phyloP scores from a whole-genome alignment of 2,797 vertebrate species.

The Sebastiscus albofasciatus region DNA sequence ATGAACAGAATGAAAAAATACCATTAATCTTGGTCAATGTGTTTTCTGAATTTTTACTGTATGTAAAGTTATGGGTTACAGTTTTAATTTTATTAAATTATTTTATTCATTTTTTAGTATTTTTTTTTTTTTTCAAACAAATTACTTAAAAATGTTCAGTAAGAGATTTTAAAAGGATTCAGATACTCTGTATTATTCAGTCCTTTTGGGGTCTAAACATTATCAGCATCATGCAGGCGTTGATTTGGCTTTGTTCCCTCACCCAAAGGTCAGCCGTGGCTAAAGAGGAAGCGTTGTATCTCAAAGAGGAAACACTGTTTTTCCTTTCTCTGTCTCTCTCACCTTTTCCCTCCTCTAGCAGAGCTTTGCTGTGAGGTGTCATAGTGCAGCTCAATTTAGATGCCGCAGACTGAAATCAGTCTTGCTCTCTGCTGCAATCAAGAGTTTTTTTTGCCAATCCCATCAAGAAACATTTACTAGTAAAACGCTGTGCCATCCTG shows the following conservation, averaged over 20 bases:
- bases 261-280: conserved; percentile 6
- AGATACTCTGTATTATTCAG: conserved; percentile 1
- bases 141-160: background rate
- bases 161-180: conserved; percentile 5
- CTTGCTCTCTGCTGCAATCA: background rate
- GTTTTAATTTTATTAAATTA: background rate
- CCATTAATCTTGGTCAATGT: too few species aligned
- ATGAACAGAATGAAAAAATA: background rate
- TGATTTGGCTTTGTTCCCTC: conserved; percentile 17
- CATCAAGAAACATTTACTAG: background rate
- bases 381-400: conserved; percentile 35
- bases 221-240: background rate
- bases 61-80: background rate
- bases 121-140: background rate
- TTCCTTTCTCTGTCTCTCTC: background rate
- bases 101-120: background rate
- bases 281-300: conserved; percentile 37
- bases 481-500: background rate
- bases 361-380: conserved; percentile 25
- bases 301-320: conserved; percentile 42
- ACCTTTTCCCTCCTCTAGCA: conserved; percentile 16
- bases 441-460: background rate
- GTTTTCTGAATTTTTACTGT: background rate
- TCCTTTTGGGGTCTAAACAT: background rate
- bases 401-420: background rate